These are phyloP conservation scores for Tenodera sinensis DNA, from an alignment of 2,888 invertebrate species.

Conservation along the genomic window DNA sequence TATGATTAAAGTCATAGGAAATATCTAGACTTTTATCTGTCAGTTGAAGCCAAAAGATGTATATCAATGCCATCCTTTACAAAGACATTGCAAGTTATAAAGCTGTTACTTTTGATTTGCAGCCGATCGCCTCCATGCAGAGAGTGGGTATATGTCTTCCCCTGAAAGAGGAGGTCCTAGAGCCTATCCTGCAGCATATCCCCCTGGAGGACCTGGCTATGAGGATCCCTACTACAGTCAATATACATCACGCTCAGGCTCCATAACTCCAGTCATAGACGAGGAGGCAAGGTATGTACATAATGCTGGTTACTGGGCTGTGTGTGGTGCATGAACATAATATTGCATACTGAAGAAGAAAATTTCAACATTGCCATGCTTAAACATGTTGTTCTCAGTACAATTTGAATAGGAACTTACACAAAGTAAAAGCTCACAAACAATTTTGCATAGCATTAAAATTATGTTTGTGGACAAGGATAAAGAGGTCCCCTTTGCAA, in stretches of 20 bases:
- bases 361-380: too few relatives aligned
- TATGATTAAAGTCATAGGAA: too few relatives aligned
- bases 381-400: too few relatives aligned
- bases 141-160: conserved; percentile 80
- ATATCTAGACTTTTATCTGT: too few relatives aligned
- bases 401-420: too few relatives aligned
- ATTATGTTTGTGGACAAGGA: too few relatives aligned
- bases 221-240: conserved; percentile 87
- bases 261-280: conserved; percentile 86
- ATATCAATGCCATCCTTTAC: background rate
- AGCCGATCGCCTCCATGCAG: conserved; percentile 50
- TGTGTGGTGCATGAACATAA: too few relatives aligned
- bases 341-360: too few relatives aligned
- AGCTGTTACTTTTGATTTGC: background rate
- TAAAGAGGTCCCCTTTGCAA: too few relatives aligned
- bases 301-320: background rate
- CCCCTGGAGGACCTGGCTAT: conserved; percentile 50
- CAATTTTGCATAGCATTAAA: too few relatives aligned
- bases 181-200: conserved; percentile 36
- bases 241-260: conserved; percentile 61
- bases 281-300: conserved; percentile 72
- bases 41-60: background rate
- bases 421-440: too few relatives aligned
- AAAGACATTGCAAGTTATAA: background rate
- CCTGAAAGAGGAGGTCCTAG: conserved; percentile 67